Evolutionary conservation across 23 tunicate genomes (phyloP).

Genomic region (Trididemnum miniatum): DNA sequence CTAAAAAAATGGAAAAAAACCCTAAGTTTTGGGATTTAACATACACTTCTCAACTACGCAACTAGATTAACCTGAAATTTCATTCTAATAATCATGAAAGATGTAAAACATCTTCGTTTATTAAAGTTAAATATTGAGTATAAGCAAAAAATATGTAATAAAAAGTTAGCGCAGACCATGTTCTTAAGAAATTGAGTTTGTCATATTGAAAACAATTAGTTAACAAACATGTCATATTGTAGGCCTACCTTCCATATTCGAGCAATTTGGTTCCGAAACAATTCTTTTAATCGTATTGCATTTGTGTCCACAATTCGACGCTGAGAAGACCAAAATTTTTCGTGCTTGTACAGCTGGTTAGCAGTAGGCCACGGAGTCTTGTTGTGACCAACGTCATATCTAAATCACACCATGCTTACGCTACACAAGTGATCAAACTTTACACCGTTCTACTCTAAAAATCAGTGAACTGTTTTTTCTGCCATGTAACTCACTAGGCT

Average conservation of each 20-base stretch:
- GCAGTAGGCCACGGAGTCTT: conserved; percentile 55
- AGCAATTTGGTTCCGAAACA: conserved; percentile 43
- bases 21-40: neutral
- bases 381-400: conserved; percentile 41
- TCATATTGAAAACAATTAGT: too few relatives aligned
- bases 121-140: too few relatives aligned
- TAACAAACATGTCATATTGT: neutral
- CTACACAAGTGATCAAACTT: neutral
- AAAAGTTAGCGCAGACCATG: too few relatives aligned
- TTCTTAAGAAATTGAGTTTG: too few relatives aligned
- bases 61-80: neutral
- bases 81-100: too few relatives aligned
- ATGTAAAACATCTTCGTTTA: too few relatives aligned
- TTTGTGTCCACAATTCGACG: conserved; percentile 33
- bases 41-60: neutral
- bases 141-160: too few relatives aligned
- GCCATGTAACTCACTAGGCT: too few relatives aligned
- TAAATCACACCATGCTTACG: too few relatives aligned
- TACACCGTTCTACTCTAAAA: too few relatives aligned
- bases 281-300: conserved; percentile 54
- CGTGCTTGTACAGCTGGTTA: conserved; percentile 55
- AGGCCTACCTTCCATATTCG: conserved; percentile 73
- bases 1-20: neutral
- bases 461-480: too few relatives aligned
- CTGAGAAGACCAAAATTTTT: conserved; percentile 59